Conservation (phyloP, 2,888 invertebrate species). For the Reticulitermes lucifugus region DNA sequence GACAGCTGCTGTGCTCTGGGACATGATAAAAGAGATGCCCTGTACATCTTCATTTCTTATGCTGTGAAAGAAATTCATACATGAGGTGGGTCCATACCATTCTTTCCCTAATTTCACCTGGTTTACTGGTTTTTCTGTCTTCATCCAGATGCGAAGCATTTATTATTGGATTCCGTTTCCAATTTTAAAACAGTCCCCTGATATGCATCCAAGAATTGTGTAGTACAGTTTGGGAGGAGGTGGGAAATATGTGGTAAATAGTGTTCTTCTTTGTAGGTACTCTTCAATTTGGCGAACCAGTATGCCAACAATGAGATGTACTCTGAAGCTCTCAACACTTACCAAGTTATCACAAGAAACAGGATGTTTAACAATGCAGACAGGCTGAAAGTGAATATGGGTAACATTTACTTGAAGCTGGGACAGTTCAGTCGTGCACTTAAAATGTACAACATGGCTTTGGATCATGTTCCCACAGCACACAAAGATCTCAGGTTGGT, state of each 20-base stretch:
- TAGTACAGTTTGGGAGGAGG: too few species aligned
- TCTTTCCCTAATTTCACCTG: too few species aligned
- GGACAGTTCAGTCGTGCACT: conserved; percentile 94
- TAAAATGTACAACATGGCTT: conserved; percentile 97
- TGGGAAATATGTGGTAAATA: background rate
- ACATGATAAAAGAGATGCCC: too few species aligned
- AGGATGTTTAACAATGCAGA: conserved; percentile 94
- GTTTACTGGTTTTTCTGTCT: too few species aligned
- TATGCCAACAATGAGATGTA: conserved; percentile 95
- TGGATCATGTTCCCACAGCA: conserved; percentile 93
- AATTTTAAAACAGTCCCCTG: background rate
- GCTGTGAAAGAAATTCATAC: too few species aligned
- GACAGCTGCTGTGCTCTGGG: too few species aligned
- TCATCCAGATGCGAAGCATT: too few species aligned
- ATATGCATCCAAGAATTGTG: too few species aligned
- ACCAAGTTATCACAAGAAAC: conserved; percentile 93
- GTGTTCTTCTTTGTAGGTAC: conserved; percentile 71
- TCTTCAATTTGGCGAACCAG: conserved; percentile 96
- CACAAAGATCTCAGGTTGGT: conserved; percentile 88
- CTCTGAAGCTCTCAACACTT: conserved; percentile 95
- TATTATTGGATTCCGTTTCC: background rate
- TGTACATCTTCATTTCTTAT: too few species aligned
- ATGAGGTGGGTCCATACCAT: too few species aligned
- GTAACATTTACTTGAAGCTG: conserved; percentile 96
- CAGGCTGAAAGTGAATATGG: conserved; percentile 96